Evolutionary conservation across 1,140 invertebrate species (phyloP), one percentile per base, ranked within the genome.

Genomic region (Phocides pigmalion): DNA sequence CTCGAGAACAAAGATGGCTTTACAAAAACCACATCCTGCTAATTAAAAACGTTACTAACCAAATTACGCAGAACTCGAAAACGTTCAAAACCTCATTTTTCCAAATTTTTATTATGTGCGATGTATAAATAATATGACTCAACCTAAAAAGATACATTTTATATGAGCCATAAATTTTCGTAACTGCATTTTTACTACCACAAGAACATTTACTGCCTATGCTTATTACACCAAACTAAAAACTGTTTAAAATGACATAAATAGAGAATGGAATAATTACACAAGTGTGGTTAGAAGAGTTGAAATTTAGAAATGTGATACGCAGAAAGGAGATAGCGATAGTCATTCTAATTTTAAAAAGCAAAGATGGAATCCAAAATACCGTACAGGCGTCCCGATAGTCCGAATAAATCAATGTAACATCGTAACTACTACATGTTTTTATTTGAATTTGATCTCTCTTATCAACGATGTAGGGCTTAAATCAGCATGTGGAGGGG

Each of bases 301-400:
- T 46, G 46, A 54, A 61, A 64, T 51, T 64, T 69, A 68, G 67
- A 19, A 35, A 44, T 39, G 22, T n/a, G 50, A 66, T 66, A 62
- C 35, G 79, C 42, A 59, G 39, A 75, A 87, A 72, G 14, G 80
- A 82, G 84, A 89, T 62, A 78, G 73, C 67, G 49, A 76, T 64
- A 80, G 50, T 69, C 68, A 82, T 84, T 86, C 85, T 89, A 88
- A 88, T 84, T 89, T 87, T 87, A 89, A 89, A 90, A 89, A 89
- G 82, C 79, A 91, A 91, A 91, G 89, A 91, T 91, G 89, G 87
- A 88, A 84, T 82, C 87, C 81, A 79, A 89, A 88, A 84, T 80
- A 91, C 87, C 82, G 84, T 87, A 82, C 83, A 85, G 71, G 75
- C 74, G 73, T 85, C 80, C 70, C 77, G 76, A 89, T 87, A 81